A percentile compares a stretch with the other conserved stretches of the same genome.
Conservation (phyloP, 2,888 invertebrate species). For the Plebejus anna region DNA sequence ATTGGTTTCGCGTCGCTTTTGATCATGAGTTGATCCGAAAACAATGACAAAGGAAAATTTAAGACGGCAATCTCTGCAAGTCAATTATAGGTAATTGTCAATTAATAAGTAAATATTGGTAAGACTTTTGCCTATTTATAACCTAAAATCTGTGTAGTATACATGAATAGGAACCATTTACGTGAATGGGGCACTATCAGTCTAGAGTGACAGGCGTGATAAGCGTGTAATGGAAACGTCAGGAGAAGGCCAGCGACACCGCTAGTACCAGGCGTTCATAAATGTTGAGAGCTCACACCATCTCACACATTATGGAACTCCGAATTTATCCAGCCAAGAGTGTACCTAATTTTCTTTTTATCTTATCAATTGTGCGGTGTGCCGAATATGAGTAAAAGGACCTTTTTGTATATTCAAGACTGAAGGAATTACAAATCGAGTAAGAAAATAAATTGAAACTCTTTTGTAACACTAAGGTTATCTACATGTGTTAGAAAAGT, state of each 20-base stretch:
- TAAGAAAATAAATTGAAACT: not conserved
- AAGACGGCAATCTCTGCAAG: no score
- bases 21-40: not conserved
- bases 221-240: conserved; percentile 58
- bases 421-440: not conserved
- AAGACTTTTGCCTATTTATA: not conserved
- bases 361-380: not conserved
- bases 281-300: conserved; percentile 35
- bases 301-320: conserved; percentile 19
- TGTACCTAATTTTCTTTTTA: not conserved
- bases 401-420: not conserved
- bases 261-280: conserved; percentile 34
- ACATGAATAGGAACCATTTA: not conserved
- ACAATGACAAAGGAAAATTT: no score
- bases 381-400: no score
- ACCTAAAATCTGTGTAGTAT: not conserved
- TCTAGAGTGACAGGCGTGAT: conserved; percentile 38
- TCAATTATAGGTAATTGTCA: no score
- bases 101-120: no score
- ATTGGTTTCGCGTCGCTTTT: not conserved
- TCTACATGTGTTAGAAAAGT: not conserved
- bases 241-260: conserved; percentile 40
- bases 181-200: conserved; percentile 10
- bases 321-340: conserved; percentile 1
- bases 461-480: not conserved